Evolutionary conservation across 2,888 invertebrate genomes (phyloP).

Genomic region (Zhuqinia jingwanae): DNA sequence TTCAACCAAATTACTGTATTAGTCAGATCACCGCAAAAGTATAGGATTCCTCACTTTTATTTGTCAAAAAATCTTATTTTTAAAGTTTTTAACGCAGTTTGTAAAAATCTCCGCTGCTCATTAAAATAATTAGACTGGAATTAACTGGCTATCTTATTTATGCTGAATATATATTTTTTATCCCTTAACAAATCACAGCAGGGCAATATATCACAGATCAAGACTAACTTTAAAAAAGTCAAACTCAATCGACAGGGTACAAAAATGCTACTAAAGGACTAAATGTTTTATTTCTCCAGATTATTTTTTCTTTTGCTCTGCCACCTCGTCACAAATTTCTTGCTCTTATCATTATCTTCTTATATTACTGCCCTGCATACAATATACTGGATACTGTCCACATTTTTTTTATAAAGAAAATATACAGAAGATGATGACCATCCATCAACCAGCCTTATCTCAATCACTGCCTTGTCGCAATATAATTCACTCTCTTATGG

Average conservation of each 20-base stretch:
- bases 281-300: not conserved
- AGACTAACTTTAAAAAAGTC: conserved; percentile 34
- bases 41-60: no score
- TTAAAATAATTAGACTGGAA: not conserved
- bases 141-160: not conserved
- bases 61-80: no score
- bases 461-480: no score
- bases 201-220: not conserved
- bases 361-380: not conserved
- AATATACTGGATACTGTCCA: not conserved
- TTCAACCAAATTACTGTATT: no score
- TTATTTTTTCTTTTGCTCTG: not conserved
- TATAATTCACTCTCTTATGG: no score
- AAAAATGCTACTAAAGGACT: no score
- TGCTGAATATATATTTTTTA: not conserved
- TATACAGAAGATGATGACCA: not conserved
- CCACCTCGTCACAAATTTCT: not conserved
- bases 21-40: not conserved
- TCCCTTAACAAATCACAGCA: not conserved
- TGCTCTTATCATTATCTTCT: conserved; percentile 11
- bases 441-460: not conserved
- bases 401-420: not conserved
- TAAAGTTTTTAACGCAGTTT: conserved; percentile 8
- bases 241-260: not conserved
- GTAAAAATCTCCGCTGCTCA: not conserved